Evolutionary conservation across 2,888 invertebrate species (phyloP).

Genomic region (Eupithecia abbreviata): DNA sequence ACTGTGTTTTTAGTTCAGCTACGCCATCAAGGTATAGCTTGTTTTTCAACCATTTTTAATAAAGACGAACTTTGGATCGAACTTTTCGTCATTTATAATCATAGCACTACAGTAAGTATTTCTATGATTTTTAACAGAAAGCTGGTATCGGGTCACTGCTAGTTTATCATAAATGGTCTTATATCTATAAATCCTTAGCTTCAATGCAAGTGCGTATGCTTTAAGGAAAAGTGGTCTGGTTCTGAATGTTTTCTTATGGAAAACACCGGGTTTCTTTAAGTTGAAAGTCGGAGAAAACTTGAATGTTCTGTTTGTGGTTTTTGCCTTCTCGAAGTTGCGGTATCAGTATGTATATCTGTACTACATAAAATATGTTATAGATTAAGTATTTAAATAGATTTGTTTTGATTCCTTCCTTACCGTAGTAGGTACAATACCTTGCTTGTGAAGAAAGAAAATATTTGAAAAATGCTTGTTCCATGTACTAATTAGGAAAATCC

Average conservation of each 20-base stretch:
- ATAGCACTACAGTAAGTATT: no score
- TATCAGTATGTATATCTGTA: background rate
- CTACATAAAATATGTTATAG: background rate
- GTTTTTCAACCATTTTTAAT: background rate
- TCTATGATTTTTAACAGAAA: no score
- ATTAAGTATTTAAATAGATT: no score
- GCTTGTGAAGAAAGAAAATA: no score
- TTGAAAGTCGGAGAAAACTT: slow-evolving; percentile 31
- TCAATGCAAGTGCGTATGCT: background rate
- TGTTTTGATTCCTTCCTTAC: no score
- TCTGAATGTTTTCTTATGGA: slow-evolving; percentile 22
- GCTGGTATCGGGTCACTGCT: no score
- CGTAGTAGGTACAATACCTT: no score
- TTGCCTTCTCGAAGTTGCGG: slow-evolving; percentile 16
- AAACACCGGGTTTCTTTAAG: slow-evolving; percentile 21
- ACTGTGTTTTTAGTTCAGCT: background rate
- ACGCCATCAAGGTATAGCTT: background rate
- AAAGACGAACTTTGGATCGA: no score
- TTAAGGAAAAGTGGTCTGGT: slow-evolving; percentile 24
- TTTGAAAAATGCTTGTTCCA: no score
- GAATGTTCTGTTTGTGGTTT: slow-evolving; percentile 12
- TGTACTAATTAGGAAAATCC: no score
- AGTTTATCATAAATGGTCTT: no score
- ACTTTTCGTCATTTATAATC: no score
- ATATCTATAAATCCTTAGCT: background rate